Base-by-base conservation (phyloP, 2,797 vertebrate genomes). In the Denticeps clupeoides region DNA sequence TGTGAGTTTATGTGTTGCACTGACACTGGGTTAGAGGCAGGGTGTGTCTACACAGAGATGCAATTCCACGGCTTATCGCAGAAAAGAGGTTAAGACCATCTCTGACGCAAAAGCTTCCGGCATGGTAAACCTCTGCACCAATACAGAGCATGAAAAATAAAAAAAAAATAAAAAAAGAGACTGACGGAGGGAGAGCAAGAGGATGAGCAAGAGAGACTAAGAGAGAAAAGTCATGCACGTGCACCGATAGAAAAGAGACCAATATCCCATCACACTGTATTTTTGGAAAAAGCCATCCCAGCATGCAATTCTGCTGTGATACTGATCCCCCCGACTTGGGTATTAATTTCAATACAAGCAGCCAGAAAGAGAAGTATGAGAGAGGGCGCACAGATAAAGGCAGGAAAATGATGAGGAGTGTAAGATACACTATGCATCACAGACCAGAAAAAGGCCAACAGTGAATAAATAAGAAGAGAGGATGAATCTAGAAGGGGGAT, bases 1-100 rank as follows among this genome's bases (percentile, higher is more conserved):
- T n/a, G n/a, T n/a, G n/a, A n/a, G n/a, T n/a, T n/a, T n/a, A n/a
- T n/a, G 31, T 26, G 12, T 41, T 8, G 51, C 54, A 31, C 57
- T 67, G 68, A 21, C 18, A 21, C 72, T 66, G 67, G 69, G 74
- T 74, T 74, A 62, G 59, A 68, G 59, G 62, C 66, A 70, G 59
- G 68, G 65, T 71, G 65, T 65, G 66, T 51, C 48, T 67, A 80
- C 70, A 76, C 71, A 67, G 63, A 67, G 61, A 70, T 65, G 65
- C 72, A 71, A 65, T 74, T 71, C 69, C 47, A 60, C 50, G 56
- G 73, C 75, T 82, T 82, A 80, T 73, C 54, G 9, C 40, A 1
- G 63, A 79, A 78, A n/a, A 75, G 74, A 77, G 60, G 64, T 68
- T 77, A 78, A 78, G 70, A 73, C 73, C 73, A 72, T 70, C 76